Percentiles rank a stretch among this genome's conserved stretches.
These are phyloP conservation scores for Drymodes brunneopygia DNA, from an alignment of 2,113 vertebrate genomes.

Conservation along the genomic window DNA sequence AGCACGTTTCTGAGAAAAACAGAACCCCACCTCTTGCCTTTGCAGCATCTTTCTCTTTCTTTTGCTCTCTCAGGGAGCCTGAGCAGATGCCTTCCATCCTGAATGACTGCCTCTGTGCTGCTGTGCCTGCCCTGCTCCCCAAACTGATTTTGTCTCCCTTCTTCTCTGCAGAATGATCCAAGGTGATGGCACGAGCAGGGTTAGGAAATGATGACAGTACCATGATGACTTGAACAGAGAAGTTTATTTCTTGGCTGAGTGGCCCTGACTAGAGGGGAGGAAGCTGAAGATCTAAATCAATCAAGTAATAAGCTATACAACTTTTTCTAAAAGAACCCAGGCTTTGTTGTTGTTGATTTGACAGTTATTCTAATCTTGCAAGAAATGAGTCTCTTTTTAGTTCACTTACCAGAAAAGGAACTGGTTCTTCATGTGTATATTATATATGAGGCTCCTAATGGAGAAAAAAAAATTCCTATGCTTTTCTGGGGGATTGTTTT, in stretches of 20 bases:
- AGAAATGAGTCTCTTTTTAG: slow-evolving; percentile 53
- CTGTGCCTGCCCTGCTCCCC: background rate
- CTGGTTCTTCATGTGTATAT: slow-evolving; percentile 27
- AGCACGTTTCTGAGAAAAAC: slow-evolving; percentile 75
- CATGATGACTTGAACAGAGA: slow-evolving; percentile 43
- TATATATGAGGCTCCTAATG: slow-evolving; percentile 6
- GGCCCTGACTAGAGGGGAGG: slow-evolving; percentile 14
- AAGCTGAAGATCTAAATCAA: slow-evolving; percentile 49
- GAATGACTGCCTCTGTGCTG: background rate
- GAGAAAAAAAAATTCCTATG: slow-evolving; percentile 45
- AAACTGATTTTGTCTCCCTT: background rate
- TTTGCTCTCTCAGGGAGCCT: slow-evolving; percentile 26
- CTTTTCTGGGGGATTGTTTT: background rate
- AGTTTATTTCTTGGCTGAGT: slow-evolving; percentile 45
- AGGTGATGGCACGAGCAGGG: background rate
- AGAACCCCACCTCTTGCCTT: slow-evolving; percentile 64
- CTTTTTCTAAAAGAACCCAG: slow-evolving; percentile 34
- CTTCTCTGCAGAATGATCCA: background rate
- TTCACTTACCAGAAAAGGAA: slow-evolving; percentile 56
- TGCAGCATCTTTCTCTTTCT: slow-evolving; percentile 41
- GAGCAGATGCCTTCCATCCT: background rate
- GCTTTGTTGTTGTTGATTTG: slow-evolving; percentile 57
- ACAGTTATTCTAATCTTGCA: slow-evolving; percentile 60
- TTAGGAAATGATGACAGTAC: slow-evolving; percentile 21
- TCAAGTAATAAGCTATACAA: slow-evolving; percentile 43